Evolutionary conservation across 2,113 vertebrate species (phyloP), one percentile per base, ranked within the genome.

Genomic region (Vulpes ferrilata): DNA sequence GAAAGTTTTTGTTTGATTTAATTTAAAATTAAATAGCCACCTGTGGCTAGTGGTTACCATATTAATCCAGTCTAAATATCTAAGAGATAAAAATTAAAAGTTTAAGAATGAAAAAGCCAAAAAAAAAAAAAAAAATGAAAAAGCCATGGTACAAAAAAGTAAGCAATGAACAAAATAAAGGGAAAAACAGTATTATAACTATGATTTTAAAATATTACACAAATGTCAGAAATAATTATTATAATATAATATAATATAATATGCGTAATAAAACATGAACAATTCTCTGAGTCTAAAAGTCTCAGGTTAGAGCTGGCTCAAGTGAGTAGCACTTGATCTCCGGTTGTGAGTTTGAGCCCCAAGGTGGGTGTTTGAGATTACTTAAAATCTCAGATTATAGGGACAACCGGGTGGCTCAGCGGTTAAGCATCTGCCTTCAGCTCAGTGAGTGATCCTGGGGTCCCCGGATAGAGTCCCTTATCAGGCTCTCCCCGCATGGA

Each of bases 11-110:
- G 17, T 92, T 76, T 88, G 38, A 94, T 59, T 91, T 71, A 30
- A 93, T 85, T 93, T 86, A 90, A 90, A 67, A 64, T 38, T 51
- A 91, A 65, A 69, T 67, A 78, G n/a, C 53, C n/a, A 91, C 22
- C 19, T 76, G 48, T 59, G 7, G 27, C 53, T 78, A 64, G 22
- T 53, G 57, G 32, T 35, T 89, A 65, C 55, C 17, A 6, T 38
- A n/a, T 32, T n/a, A n/a, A 43, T 60, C 59, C 38, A 43, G 25
- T 60, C n/a, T 88, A 84, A 83, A 80, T 59, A 96, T 53, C 64
- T 73, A 86, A 86, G 35, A 84, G 22, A 93, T 57, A 80, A 78
- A 78, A 84, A 93, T 38, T 78, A 17, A 96, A 55, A 25, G 48
- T 73, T 95, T 5, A 74, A 38, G 71, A 65, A 74, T 67, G n/a